A percentile compares a stretch with the other conserved stretches of the same genome.
These are phyloP conservation scores for Leptopterna dolabrata DNA, from an alignment of 2,888 invertebrate genomes.

Conservation along the genomic window DNA sequence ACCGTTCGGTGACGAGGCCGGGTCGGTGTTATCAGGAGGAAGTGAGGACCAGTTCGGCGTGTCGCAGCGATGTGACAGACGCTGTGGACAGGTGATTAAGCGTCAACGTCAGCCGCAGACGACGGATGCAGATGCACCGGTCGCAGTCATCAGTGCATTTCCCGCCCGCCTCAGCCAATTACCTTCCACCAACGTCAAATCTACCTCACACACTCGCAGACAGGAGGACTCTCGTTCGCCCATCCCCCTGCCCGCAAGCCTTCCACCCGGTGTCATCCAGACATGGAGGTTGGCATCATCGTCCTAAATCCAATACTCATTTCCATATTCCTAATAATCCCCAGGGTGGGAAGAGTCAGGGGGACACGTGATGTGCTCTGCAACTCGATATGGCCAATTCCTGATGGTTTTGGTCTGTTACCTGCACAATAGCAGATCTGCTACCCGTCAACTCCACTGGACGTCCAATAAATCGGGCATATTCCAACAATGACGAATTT, in stretches of 20 bases:
- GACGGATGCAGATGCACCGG: conserved; percentile 29
- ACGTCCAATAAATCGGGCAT: not conserved
- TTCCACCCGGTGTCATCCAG: not conserved
- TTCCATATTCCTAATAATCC: conserved; percentile 36
- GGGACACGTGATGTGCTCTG: not conserved
- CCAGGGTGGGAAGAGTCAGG: not conserved
- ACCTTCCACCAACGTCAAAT: conserved; percentile 10
- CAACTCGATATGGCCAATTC: conserved; percentile 10
- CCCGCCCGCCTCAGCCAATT: conserved; percentile 38
- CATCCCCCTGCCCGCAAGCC: not conserved
- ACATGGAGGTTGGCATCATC: conserved; percentile 24
- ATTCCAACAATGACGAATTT: not conserved
- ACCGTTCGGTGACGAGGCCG: not conserved
- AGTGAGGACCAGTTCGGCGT: not conserved
- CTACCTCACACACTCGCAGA: not conserved
- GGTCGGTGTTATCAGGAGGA: not conserved
- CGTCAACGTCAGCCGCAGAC: conserved; percentile 49
- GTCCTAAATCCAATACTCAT: conserved; percentile 23
- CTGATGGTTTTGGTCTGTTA: not conserved
- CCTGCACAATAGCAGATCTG: not conserved
- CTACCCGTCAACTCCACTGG: not conserved
- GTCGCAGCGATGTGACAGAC: conserved; percentile 13
- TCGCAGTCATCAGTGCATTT: conserved; percentile 43
- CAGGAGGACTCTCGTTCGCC: not conserved
- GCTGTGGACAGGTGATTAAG: conserved; percentile 40